Evolutionary conservation across 1,140 invertebrate species (phyloP).

Genomic region (Drosophila baimaii): DNA sequence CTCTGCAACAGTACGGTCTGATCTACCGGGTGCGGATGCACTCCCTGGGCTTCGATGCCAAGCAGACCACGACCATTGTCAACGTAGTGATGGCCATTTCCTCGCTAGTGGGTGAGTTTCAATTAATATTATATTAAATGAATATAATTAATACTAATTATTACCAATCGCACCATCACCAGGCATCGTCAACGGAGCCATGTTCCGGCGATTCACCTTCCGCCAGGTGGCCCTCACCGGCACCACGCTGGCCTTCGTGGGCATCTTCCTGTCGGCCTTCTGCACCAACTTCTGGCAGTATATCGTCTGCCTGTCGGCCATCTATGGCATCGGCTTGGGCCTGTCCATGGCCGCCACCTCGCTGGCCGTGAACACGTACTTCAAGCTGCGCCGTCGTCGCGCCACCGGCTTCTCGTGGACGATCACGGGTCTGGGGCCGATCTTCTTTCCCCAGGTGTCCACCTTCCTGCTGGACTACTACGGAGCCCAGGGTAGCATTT

Average conservation of each 20-base stretch:
- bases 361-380: slow-evolving; percentile 87
- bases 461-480: slow-evolving; percentile 85
- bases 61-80: slow-evolving; percentile 88
- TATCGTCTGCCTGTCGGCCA: slow-evolving; percentile 56
- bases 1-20: slow-evolving; percentile 88
- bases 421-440: slow-evolving; percentile 86
- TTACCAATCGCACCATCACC: neutral
- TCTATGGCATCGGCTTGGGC: slow-evolving; percentile 86
- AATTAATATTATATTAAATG: neutral
- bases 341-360: slow-evolving; percentile 86
- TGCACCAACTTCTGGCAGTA: slow-evolving; percentile 71
- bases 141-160: neutral
- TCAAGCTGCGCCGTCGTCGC: slow-evolving; percentile 86
- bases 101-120: slow-evolving; percentile 86
- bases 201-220: slow-evolving; percentile 76
- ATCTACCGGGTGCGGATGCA: slow-evolving; percentile 87
- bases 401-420: slow-evolving; percentile 87
- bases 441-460: slow-evolving; percentile 86
- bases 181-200: slow-evolving; percentile 78
- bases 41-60: slow-evolving; percentile 86
- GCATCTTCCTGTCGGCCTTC: slow-evolving; percentile 66
- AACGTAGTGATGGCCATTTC: slow-evolving; percentile 88
- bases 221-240: slow-evolving; percentile 74
- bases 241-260: slow-evolving; percentile 52
- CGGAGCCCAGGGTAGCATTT: slow-evolving; percentile 86